Percentiles rank a stretch among this genome's conserved stretches.
phyloP scores from a whole-genome alignment of 2,113 vertebrate species.

The Dicrurus megarhynchus region DNA sequence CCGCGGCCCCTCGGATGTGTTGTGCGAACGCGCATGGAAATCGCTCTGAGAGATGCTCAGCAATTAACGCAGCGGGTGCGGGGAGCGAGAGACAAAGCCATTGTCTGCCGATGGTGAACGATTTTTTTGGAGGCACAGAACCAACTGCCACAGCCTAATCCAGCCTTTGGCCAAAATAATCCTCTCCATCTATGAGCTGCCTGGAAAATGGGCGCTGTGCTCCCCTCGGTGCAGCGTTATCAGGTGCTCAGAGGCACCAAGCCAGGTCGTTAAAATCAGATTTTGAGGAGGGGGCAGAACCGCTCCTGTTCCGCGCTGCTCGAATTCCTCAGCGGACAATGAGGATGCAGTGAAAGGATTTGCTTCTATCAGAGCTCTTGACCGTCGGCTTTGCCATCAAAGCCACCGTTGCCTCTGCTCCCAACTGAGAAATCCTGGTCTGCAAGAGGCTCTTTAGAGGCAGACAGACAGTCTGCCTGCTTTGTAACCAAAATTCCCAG shows the following conservation, averaged over 20 bases:
- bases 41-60: not conserved
- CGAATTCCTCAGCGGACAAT: fast-evolving
- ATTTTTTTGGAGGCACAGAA: not conserved
- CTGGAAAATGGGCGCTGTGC: not conserved
- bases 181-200: not conserved
- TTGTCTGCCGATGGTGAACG: fast-evolving
- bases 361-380: not conserved
- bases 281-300: not conserved
- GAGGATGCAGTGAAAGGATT: not conserved
- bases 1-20: not conserved
- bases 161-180: not conserved
- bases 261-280: not conserved
- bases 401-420: not conserved
- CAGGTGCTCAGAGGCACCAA: not conserved
- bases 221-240: not conserved
- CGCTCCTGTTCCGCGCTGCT: fast-evolving
- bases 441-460: not conserved
- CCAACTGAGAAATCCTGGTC: not conserved
- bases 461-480: not conserved
- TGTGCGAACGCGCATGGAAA: not conserved
- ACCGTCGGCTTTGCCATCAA: not conserved
- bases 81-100: not conserved
- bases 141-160: not conserved
- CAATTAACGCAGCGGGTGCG: fast-evolving
- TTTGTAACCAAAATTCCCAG: not conserved